A percentile compares a stretch with the other conserved stretches of the same genome.
Evolutionary conservation across 2,888 invertebrate species (phyloP).

Genomic region (Drosophila melanocephala): DNA sequence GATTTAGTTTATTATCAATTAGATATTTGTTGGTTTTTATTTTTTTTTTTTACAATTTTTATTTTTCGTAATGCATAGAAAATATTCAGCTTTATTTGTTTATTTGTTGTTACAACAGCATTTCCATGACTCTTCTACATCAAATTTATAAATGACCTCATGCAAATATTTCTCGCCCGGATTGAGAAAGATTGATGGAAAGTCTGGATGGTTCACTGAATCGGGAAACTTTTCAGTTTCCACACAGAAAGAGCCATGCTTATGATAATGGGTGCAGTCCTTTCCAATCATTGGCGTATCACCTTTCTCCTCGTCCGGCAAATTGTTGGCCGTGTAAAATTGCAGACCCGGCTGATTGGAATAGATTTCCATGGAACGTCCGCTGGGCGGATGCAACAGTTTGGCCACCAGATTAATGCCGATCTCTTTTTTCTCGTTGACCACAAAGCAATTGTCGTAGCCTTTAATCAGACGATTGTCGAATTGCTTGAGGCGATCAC

Average conservation of each 20-base stretch:
- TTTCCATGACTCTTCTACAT: slow-evolving; percentile 67
- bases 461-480: slow-evolving; percentile 83
- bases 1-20: slow-evolving; percentile 7
- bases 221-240: slow-evolving; percentile 97
- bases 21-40: not conserved
- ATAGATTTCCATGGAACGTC: slow-evolving; percentile 91
- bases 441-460: slow-evolving; percentile 71
- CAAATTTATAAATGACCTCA: slow-evolving; percentile 68
- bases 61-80: not conserved
- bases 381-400: slow-evolving; percentile 88
- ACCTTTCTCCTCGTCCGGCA: slow-evolving; percentile 88
- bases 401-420: slow-evolving; percentile 55
- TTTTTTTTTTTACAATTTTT: not conserved
- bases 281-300: slow-evolving; percentile 89
- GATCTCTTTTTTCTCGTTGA: slow-evolving; percentile 48
- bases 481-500: slow-evolving; percentile 88
- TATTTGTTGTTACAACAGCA: slow-evolving; percentile 54
- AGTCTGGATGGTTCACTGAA: slow-evolving; percentile 92
- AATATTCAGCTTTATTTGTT: slow-evolving; percentile 39
- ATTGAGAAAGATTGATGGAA: slow-evolving; percentile 90
- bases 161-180: slow-evolving; percentile 87
- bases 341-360: slow-evolving; percentile 96
- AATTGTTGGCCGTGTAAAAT: slow-evolving; percentile 93
- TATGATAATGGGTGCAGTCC: slow-evolving; percentile 89
- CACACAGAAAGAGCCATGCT: slow-evolving; percentile 93